phyloP scores from a whole-genome alignment of 1,140 invertebrate species.

The Heterodera carotae region DNA sequence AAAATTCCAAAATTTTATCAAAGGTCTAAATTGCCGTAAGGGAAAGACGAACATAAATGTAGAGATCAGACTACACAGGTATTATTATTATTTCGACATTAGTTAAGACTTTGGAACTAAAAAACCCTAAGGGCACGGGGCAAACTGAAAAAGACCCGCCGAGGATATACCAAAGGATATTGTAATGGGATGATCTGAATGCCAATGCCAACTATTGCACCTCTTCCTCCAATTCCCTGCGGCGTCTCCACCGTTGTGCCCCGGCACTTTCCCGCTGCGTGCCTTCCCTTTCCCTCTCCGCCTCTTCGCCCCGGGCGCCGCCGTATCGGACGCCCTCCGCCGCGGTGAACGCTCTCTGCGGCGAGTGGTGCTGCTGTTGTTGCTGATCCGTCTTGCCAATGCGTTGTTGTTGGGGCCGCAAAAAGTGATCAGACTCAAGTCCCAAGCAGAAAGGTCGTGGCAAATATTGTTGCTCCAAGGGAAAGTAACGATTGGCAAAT shows the following conservation, averaged over 20 bases:
- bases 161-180: too few relatives aligned
- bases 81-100: too few relatives aligned
- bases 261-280: constrained; percentile 6
- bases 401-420: constrained; percentile 31
- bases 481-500: constrained; percentile 61
- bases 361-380: too few relatives aligned
- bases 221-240: constrained; percentile 20
- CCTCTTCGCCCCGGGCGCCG: neutral
- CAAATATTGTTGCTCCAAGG: constrained; percentile 57
- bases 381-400: constrained; percentile 15
- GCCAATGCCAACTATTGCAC: too few relatives aligned
- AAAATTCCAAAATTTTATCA: too few relatives aligned
- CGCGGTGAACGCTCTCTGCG: constrained; percentile 21
- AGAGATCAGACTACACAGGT: too few relatives aligned
- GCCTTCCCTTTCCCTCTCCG: neutral
- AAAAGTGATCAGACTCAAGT: constrained; percentile 58
- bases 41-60: too few relatives aligned
- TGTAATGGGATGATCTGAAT: too few relatives aligned
- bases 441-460: constrained; percentile 57
- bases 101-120: too few relatives aligned
- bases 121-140: too few relatives aligned
- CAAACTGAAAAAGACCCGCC: too few relatives aligned
- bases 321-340: constrained; percentile 21
- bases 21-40: too few relatives aligned
- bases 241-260: constrained; percentile 19